Evolutionary conservation across 2,888 invertebrate species (phyloP).

Genomic region (Acleris sparsana): DNA sequence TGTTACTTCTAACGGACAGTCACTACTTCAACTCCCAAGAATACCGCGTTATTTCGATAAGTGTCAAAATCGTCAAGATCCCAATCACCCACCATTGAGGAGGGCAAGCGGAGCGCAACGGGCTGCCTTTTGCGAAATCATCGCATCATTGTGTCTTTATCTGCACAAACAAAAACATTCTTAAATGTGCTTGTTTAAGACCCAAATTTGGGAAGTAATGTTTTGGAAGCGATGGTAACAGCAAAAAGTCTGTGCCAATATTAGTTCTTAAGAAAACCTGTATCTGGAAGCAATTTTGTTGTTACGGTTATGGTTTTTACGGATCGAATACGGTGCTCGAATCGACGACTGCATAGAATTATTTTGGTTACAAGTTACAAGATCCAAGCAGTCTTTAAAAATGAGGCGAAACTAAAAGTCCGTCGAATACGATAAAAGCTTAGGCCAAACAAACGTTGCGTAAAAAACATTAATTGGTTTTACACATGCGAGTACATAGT

Average conservation of each 20-base stretch:
- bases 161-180: slow-evolving; percentile 7
- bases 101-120: slow-evolving; percentile 55
- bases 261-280: slow-evolving; percentile 28
- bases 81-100: slow-evolving; percentile 49
- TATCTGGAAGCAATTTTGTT: slow-evolving; percentile 7
- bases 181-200: background rate
- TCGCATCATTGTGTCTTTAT: slow-evolving; percentile 20
- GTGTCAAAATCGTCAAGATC: slow-evolving; percentile 56
- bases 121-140: slow-evolving; percentile 52
- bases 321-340: slow-evolving; percentile 1
- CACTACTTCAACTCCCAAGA: background rate
- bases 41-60: slow-evolving; percentile 27
- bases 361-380: background rate
- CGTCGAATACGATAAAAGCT: background rate
- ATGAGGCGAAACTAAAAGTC: too few species aligned
- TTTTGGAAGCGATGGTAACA: background rate
- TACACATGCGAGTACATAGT: background rate
- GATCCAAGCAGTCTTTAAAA: too few species aligned
- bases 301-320: slow-evolving; percentile 21
- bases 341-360: background rate
- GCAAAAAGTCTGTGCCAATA: slow-evolving; percentile 23
- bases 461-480: too few species aligned
- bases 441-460: too few species aligned
- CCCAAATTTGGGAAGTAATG: background rate
- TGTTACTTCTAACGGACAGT: background rate